Base-by-base conservation (phyloP, 2,888 invertebrate genomes). In the Terebella lapidaria region DNA sequence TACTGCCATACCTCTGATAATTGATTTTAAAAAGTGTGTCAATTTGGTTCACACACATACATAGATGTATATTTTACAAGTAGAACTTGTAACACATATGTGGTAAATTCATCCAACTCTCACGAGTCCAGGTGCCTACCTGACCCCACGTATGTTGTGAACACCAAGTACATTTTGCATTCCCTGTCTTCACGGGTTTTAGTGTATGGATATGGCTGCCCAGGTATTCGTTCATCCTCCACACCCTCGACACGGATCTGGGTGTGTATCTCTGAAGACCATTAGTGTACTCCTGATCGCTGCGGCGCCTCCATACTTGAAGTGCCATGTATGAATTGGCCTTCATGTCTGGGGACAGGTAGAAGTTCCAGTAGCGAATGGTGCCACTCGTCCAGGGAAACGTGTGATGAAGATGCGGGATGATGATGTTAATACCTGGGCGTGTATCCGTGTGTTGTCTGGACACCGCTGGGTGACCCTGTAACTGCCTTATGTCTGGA, bases 291-390 rank as follows among this genome's bases (percentile, higher is more conserved):
- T 59, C 55, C 24, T 28, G 26, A n/a, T 24, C 20, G 22, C 55
- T 49, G 26, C 49, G 45, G 20, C 46, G 24, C 24, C 59, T 54
- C 59, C 59, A 59, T 10, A 59, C 26, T 55, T 54, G 30, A 27
- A 25, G 27, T 10, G 24, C 22, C 15, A 53, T 18, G 20, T 49
- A 18, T 49, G 49, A 10, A 10, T 5, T 18, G 42, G 10, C n/a
- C 42, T 10, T 35, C 10, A 35, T 35, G 42, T 35, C 42, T 10
- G 42, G 49, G 30, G 52, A 49, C 22, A 55, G 26, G 49, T 59
- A 59, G 51, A 59, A 49, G 55, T 54, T 49, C 59, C 59, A 59
- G 25, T 47, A 29, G 22, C 42, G 46, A 22, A 59, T 29, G n/a
- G 29, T n/a, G 47, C 54, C 59, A 10, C 59, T 26, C 29, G 47